phyloP scores from a whole-genome alignment of 1,140 invertebrate genomes.

The Melanaphis sacchari region DNA sequence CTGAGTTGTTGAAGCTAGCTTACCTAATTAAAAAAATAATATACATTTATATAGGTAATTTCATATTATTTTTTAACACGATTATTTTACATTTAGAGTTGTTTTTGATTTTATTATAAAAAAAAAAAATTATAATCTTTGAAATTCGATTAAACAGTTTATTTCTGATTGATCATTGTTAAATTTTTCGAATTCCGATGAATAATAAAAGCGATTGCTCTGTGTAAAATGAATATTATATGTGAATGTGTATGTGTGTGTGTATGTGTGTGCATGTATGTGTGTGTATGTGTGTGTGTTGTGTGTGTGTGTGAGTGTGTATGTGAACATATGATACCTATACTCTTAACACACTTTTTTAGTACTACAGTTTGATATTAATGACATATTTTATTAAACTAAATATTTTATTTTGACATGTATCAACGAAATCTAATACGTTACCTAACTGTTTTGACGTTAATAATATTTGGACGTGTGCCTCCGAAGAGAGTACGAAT shows the following conservation, averaged over 20 bases:
- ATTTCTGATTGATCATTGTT: not conserved
- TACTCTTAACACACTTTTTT: not conserved
- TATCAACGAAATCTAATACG: not conserved
- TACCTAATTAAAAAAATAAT: no score
- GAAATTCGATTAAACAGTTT: not conserved
- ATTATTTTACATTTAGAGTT: not conserved
- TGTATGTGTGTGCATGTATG: no score
- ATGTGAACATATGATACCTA: no score
- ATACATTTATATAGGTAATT: no score
- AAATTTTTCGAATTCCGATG: not conserved
- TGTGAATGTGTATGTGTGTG: no score
- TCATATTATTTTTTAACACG: not conserved
- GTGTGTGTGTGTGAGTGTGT: no score
- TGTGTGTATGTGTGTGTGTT: no score
- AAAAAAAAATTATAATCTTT: not conserved
- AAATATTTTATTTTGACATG: slow-evolving; percentile 13
- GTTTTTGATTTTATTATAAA: not conserved
- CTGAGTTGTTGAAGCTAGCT: no score
- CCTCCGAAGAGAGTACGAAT: not conserved
- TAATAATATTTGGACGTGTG: not conserved
- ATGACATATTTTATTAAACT: not conserved
- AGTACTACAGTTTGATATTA: not conserved
- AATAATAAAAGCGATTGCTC: not conserved
- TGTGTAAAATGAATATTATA: not conserved
- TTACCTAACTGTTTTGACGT: not conserved